Conservation (phyloP, 1,140 invertebrate species). For the Proctacanthus coquilletti region DNA sequence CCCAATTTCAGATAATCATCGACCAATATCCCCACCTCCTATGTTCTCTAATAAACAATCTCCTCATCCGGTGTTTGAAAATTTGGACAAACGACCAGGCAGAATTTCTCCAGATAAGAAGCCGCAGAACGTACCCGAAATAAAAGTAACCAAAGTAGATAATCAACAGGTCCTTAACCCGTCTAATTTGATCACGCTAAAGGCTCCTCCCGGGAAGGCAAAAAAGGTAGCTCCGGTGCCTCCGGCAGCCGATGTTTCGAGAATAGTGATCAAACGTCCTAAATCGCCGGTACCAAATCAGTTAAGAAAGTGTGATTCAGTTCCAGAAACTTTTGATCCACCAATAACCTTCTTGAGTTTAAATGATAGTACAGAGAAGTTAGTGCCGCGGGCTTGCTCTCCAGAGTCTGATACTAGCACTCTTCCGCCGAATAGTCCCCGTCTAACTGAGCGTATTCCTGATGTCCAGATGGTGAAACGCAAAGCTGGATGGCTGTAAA, state of each 20-base stretch:
- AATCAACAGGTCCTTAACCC: not conserved
- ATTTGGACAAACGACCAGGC: too few relatives aligned
- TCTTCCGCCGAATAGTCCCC: not conserved
- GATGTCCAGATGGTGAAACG: not conserved
- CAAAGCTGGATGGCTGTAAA: not conserved
- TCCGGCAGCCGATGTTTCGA: not conserved
- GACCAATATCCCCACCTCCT: too few relatives aligned
- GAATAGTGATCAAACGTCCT: not conserved
- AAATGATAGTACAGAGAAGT: not conserved
- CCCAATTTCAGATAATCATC: too few relatives aligned
- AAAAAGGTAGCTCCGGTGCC: not conserved
- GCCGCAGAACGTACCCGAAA: not conserved
- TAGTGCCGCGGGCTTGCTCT: not conserved
- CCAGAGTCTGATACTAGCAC: not conserved
- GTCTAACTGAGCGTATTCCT: not conserved
- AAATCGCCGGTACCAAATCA: too few relatives aligned
- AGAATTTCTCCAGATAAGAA: too few relatives aligned
- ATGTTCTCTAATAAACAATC: too few relatives aligned
- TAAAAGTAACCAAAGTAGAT: not conserved
- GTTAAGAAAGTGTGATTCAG: too few relatives aligned
- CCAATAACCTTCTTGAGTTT: not conserved
- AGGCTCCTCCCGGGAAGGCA: not conserved
- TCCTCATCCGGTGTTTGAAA: too few relatives aligned
- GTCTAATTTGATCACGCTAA: not conserved
- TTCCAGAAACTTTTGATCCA: too few relatives aligned